Evolutionary conservation across 2,888 invertebrate species (phyloP).

Genomic region (Scelioninae gen. 1): DNA sequence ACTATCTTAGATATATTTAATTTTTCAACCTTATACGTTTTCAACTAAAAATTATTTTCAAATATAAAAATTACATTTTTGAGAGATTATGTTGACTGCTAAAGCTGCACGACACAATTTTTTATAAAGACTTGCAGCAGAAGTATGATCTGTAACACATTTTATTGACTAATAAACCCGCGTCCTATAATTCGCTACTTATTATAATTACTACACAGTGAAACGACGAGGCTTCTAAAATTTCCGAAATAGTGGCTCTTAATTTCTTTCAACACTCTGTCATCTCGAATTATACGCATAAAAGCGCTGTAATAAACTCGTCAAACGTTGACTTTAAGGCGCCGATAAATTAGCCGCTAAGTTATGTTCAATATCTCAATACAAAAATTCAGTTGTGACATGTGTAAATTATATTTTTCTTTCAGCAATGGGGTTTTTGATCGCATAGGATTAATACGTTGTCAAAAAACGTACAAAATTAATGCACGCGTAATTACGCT

Average conservation of each 20-base stretch:
- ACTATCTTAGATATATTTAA: no score
- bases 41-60: no score
- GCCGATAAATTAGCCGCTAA: constrained; percentile 26
- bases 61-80: no score
- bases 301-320: constrained; percentile 35
- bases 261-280: constrained; percentile 8
- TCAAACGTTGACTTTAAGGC: constrained; percentile 9
- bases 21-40: no score
- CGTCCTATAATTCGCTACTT: background rate
- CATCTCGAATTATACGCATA: constrained; percentile 11
- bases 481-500: constrained; percentile 5
- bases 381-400: constrained; percentile 39
- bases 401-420: constrained; percentile 24
- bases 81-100: no score
- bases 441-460: constrained; percentile 3
- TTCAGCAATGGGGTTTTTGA: constrained; percentile 17
- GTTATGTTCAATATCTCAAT: constrained; percentile 28
- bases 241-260: background rate
- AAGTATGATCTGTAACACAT: background rate
- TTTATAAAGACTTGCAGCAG: background rate
- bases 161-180: constrained; percentile 12
- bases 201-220: background rate
- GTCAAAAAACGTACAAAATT: constrained; percentile 9
- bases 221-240: background rate
- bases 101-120: no score